Percentiles rank a stretch among this genome's conserved stretches.
Conservation (phyloP, 2,113 vertebrate genomes). For the Phylloscopus trochiloides region DNA sequence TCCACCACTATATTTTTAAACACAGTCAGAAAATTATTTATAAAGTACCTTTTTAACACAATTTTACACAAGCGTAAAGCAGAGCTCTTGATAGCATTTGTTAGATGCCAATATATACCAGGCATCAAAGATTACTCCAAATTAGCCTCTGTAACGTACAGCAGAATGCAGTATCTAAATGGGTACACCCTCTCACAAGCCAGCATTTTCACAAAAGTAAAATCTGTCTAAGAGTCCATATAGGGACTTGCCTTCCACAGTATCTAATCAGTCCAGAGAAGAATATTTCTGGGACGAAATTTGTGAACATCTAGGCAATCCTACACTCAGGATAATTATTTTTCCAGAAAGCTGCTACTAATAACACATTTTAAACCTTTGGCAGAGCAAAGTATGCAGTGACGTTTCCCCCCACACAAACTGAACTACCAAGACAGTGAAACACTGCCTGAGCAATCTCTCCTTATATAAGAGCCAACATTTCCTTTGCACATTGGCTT, state of each 20-base stretch:
- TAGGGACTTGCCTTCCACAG: background rate
- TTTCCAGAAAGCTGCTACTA: constrained; percentile 22
- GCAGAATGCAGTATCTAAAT: background rate
- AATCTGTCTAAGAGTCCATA: background rate
- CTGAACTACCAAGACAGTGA: background rate
- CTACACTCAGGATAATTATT: background rate
- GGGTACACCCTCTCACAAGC: background rate
- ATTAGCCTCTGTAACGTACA: background rate
- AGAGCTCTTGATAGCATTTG: background rate
- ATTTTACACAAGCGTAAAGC: background rate
- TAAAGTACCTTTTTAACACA: background rate
- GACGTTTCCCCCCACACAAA: background rate
- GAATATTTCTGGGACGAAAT: constrained; percentile 7
- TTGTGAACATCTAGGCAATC: background rate
- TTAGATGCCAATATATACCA: background rate
- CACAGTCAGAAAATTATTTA: background rate
- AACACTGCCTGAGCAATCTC: background rate
- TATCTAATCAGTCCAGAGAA: background rate
- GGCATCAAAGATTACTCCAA: background rate
- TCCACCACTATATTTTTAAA: background rate
- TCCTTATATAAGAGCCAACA: background rate
- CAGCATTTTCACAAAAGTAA: background rate
- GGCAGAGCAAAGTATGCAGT: background rate
- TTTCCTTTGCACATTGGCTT: background rate
- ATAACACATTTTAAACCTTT: background rate